These are phyloP conservation scores for Acromyrmex echinatior DNA, from an alignment of 1,140 invertebrate species.

Conservation along the genomic window DNA sequence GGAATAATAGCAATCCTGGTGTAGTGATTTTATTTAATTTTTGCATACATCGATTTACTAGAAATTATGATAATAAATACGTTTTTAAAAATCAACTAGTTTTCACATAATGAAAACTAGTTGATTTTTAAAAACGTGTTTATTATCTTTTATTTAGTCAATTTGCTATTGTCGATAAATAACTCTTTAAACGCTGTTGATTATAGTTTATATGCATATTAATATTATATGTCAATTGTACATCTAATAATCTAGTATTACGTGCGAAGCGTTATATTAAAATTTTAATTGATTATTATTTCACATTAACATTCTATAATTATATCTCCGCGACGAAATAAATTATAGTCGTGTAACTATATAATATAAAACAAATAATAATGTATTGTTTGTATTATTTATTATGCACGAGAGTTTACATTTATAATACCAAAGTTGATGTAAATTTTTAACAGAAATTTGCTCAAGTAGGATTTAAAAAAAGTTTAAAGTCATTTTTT, in stretches of 20 bases:
- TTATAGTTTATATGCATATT: constrained; percentile 13
- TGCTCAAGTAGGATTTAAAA: not conserved
- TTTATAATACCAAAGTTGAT: not conserved
- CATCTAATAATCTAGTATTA: constrained; percentile 25
- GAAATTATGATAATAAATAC: not conserved
- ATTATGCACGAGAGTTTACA: not conserved
- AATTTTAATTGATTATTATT: constrained; percentile 49
- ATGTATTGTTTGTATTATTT: constrained; percentile 10
- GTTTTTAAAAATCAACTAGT: too few species aligned
- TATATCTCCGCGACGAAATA: constrained; percentile 30
- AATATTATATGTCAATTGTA: constrained; percentile 39
- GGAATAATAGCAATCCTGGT: not conserved
- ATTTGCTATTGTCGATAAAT: not conserved
- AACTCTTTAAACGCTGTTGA: constrained; percentile 23
- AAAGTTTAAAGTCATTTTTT: not conserved
- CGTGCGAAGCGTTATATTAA: constrained; percentile 4
- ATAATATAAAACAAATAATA: constrained; percentile 32
- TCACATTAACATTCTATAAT: constrained; percentile 33
- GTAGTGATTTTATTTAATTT: not conserved
- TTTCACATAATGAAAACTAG: not conserved
- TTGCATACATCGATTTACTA: not conserved
- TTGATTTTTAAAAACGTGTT: not conserved
- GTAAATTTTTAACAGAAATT: constrained; percentile 13
- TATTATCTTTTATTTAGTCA: not conserved
- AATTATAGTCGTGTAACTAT: constrained; percentile 14